Percentiles rank a stretch among this genome's conserved stretches.
phyloP scores from a whole-genome alignment of 2,888 invertebrate species.

The Eueremaeus valkanovi region DNA sequence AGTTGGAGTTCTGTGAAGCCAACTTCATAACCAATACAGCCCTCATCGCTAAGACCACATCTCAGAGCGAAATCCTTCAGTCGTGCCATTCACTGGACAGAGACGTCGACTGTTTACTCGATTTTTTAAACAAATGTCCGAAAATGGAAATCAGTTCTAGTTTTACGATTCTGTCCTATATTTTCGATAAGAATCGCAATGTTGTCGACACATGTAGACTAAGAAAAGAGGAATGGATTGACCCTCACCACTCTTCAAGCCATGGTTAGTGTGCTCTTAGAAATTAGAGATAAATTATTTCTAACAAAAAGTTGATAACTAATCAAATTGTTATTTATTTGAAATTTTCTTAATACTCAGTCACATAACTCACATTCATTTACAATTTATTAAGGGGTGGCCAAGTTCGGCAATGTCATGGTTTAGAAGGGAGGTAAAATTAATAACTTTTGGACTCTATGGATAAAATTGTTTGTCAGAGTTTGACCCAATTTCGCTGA shows the following conservation, averaged over 20 bases:
- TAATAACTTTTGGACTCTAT: too few relatives aligned
- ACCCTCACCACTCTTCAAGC: background rate
- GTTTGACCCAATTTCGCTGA: too few relatives aligned
- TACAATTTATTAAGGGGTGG: too few relatives aligned
- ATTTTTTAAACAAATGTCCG: conserved; percentile 3
- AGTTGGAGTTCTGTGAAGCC: conserved; percentile 2
- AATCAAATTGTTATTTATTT: background rate
- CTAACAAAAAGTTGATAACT: background rate
- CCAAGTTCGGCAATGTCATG: too few relatives aligned
- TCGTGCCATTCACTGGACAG: background rate
- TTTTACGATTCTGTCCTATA: conserved; percentile 11
- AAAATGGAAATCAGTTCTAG: background rate
- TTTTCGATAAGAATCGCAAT: conserved; percentile 19
- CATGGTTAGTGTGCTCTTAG: too few relatives aligned
- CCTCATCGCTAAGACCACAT: background rate
- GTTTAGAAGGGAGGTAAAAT: too few relatives aligned
- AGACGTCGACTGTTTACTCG: conserved; percentile 19
- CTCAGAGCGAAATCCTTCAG: conserved; percentile 11
- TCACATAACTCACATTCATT: too few relatives aligned
- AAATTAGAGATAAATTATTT: background rate
- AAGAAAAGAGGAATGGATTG: background rate
- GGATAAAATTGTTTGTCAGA: too few relatives aligned
- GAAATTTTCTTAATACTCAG: too few relatives aligned
- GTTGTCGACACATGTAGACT: conserved; percentile 4
- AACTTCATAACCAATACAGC: conserved; percentile 14